Evolutionary conservation across 2,113 vertebrate genomes (phyloP).

Genomic region (Mesembrinibis cayennensis): DNA sequence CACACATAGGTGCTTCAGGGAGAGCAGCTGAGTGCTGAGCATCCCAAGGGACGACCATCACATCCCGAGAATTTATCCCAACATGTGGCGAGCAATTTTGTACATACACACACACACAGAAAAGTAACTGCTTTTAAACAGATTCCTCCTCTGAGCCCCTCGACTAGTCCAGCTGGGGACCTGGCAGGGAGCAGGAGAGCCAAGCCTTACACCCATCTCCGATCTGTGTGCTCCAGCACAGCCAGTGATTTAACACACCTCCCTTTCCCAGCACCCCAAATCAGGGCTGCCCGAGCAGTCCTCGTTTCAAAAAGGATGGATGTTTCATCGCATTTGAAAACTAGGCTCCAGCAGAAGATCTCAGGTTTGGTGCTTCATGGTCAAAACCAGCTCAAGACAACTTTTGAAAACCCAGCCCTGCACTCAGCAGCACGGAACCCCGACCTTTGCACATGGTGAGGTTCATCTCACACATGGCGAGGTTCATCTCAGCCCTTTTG

Average conservation of each 20-base stretch:
- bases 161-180: accelerated
- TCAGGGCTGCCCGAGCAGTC: background rate
- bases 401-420: background rate
- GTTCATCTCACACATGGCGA: too few species aligned
- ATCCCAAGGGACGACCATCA: accelerated
- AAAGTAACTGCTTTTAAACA: background rate
- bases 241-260: background rate
- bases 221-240: background rate
- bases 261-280: background rate
- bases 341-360: background rate
- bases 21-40: background rate
- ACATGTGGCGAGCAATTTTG: background rate
- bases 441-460: accelerated
- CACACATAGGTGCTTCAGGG: background rate
- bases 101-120: accelerated
- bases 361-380: background rate
- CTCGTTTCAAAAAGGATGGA: background rate
- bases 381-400: background rate
- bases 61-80: background rate
- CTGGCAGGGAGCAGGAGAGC: background rate
- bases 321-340: background rate
- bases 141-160: background rate
- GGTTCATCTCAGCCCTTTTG: background rate
- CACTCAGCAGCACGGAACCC: accelerated
- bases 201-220: background rate